Conservation (phyloP, 2,113 vertebrate genomes). For the Eidolon helvum region DNA sequence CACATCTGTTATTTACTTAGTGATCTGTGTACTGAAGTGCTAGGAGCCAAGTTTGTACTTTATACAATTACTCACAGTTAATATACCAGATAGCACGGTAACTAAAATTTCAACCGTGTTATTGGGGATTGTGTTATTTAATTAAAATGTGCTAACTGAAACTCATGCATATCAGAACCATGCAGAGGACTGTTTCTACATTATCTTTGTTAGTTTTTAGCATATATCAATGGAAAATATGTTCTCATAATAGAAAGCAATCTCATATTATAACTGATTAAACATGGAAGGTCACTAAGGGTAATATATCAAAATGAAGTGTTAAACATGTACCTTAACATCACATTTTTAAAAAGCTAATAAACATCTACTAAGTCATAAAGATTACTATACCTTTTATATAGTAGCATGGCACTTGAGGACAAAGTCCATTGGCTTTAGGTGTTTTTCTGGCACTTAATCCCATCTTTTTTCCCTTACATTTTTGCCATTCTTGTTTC, state of each 20-base stretch:
- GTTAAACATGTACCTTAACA: background rate
- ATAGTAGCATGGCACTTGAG: background rate
- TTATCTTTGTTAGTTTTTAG: background rate
- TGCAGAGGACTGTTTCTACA: background rate
- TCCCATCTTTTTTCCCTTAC: background rate
- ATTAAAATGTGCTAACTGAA: background rate
- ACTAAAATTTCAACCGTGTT: background rate
- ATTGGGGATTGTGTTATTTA: background rate
- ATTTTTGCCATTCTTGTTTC: background rate
- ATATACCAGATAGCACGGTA: background rate
- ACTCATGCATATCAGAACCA: background rate
- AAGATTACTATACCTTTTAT: background rate
- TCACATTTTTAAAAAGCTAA: background rate
- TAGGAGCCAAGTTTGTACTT: background rate
- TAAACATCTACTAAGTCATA: background rate
- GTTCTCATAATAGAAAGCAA: background rate
- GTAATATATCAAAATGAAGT: slow-evolving; percentile 29
- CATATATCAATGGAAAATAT: background rate
- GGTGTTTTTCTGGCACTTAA: background rate
- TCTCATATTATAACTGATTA: background rate
- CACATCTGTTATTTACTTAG: background rate
- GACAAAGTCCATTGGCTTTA: background rate
- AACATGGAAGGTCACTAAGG: slow-evolving; percentile 17
- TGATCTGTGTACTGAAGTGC: background rate
- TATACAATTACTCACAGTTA: background rate